A percentile compares a stretch with the other conserved stretches of the same genome.
Conservation (phyloP, 2,113 vertebrate genomes). For the Puntigrus tetrazona region DNA sequence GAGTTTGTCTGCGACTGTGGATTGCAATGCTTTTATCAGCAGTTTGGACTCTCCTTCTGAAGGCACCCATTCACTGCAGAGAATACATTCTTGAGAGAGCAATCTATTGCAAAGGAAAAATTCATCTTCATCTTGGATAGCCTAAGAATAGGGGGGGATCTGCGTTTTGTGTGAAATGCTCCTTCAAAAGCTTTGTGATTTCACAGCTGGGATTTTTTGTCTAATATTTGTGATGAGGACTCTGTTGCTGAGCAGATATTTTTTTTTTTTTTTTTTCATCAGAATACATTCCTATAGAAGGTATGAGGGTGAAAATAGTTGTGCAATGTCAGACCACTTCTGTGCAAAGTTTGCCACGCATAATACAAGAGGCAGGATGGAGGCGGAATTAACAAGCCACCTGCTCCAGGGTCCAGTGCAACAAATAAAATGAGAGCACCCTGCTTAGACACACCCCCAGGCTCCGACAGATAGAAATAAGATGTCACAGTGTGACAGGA, state of each 20-base stretch:
- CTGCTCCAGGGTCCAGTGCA: constrained; percentile 20
- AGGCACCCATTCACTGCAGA: too few relatives aligned
- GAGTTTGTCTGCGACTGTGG: too few relatives aligned
- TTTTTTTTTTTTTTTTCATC: constrained; percentile 31
- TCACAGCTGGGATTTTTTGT: constrained; percentile 7
- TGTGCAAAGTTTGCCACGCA: constrained; percentile 44
- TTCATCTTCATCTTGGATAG: background rate
- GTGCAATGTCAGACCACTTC: constrained; percentile 51
- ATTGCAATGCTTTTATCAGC: too few relatives aligned
- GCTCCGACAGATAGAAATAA: background rate
- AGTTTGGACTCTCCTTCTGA: too few relatives aligned
- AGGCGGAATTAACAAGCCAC: constrained; percentile 40
- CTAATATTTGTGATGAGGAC: constrained; percentile 54
- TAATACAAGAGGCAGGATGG: constrained; percentile 3
- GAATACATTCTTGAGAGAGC: too few relatives aligned
- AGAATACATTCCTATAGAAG: constrained; percentile 51
- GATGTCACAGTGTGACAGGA: background rate
- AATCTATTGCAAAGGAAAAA: background rate
- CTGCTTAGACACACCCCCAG: background rate
- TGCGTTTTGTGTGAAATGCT: background rate
- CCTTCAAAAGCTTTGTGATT: background rate
- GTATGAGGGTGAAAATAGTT: constrained; percentile 58
- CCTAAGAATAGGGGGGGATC: background rate
- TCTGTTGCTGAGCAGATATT: constrained; percentile 48
- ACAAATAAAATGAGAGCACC: background rate